A percentile compares a stretch with the other conserved stretches of the same genome.
Conservation (phyloP, 2,113 vertebrate genomes). For the Myxocyprinus asiaticus region DNA sequence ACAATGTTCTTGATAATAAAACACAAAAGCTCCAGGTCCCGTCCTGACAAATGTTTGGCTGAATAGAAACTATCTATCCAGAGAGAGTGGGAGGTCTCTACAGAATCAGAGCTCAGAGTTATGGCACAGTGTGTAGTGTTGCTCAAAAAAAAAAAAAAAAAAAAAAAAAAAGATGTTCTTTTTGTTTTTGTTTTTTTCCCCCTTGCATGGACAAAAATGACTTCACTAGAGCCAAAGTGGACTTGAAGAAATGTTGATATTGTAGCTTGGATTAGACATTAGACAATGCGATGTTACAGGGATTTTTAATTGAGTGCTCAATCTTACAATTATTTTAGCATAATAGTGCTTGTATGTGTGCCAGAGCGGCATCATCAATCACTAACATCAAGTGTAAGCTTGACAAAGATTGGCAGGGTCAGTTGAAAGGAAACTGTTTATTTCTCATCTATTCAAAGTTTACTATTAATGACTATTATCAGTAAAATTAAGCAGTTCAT, state of each 20-base stretch:
- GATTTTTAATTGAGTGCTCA: not conserved
- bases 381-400: not conserved
- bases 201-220: too few relatives aligned
- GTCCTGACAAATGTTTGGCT: not conserved
- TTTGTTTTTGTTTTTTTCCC: too few relatives aligned
- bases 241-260: not conserved
- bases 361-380: not conserved
- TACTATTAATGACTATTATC: not conserved
- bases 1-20: not conserved
- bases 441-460: not conserved
- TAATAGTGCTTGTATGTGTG: not conserved
- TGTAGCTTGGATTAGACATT: not conserved
- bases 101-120: not conserved
- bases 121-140: too few relatives aligned
- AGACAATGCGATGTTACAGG: not conserved
- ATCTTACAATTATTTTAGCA: constrained; percentile 6
- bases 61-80: too few relatives aligned
- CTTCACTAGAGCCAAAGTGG: not conserved
- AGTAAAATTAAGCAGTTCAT: not conserved
- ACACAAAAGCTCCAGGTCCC: not conserved
- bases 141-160: too few relatives aligned
- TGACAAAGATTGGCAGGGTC: not conserved
- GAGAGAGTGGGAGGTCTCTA: constrained; percentile 11
- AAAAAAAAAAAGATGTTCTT: too few relatives aligned
- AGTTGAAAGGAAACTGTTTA: not conserved